Evolutionary conservation across 2,113 vertebrate genomes (phyloP).

Genomic region (Colossoma macropomum): DNA sequence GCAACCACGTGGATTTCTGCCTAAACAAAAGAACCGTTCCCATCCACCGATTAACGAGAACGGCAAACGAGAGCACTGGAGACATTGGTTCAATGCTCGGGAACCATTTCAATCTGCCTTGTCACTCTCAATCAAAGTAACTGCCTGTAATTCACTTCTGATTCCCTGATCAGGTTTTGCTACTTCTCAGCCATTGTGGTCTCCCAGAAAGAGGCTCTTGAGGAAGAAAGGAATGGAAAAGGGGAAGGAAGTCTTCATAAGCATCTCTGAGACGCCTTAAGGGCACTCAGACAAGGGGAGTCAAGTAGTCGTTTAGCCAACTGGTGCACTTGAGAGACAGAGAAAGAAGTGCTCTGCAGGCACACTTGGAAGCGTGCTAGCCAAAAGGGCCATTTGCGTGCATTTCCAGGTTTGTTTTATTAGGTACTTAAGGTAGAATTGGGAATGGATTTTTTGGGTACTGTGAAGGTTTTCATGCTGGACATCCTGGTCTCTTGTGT

Average conservation of each 20-base stretch:
- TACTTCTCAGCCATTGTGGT: background rate
- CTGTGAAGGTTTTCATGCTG: background rate
- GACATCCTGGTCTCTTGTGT: background rate
- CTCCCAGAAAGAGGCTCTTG: constrained; percentile 42
- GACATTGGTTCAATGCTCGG: constrained; percentile 60
- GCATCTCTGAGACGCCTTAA: constrained; percentile 60
- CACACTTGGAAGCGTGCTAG: constrained; percentile 24
- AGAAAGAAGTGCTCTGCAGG: constrained; percentile 35
- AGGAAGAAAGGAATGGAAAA: constrained; percentile 59
- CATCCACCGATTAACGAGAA: constrained; percentile 66
- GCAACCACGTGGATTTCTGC: constrained; percentile 21
- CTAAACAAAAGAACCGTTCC: constrained; percentile 65
- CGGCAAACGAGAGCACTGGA: constrained; percentile 54
- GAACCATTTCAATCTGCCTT: constrained; percentile 60
- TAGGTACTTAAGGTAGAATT: constrained; percentile 29
- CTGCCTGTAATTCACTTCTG: constrained; percentile 56
- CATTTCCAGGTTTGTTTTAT: constrained; percentile 16
- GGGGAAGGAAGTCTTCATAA: constrained; percentile 66
- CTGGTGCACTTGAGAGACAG: constrained; percentile 43
- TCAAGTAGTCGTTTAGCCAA: constrained; percentile 60
- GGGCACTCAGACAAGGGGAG: constrained; percentile 57
- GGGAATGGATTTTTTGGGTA: background rate
- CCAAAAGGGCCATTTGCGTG: constrained; percentile 31
- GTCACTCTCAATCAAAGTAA: constrained; percentile 63
- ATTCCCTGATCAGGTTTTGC: constrained; percentile 46